Percentiles rank a stretch among this genome's conserved stretches.
These are phyloP conservation scores for Macquaria australasica DNA, from an alignment of 2,113 vertebrate species.

Conservation along the genomic window DNA sequence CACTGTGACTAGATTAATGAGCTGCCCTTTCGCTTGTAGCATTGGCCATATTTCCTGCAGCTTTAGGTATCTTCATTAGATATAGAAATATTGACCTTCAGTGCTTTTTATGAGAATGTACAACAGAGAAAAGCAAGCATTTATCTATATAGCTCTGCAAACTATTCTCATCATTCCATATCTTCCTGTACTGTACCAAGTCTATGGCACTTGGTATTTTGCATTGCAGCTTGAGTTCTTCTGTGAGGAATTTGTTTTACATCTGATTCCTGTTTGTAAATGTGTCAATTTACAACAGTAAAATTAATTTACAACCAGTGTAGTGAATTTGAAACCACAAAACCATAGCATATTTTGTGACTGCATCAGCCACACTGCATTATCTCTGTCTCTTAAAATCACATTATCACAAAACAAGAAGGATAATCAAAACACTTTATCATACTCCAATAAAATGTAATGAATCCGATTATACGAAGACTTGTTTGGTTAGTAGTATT, in stretches of 20 bases:
- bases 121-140: slow-evolving; percentile 84
- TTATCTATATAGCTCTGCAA: slow-evolving; percentile 82
- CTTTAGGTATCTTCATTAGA: slow-evolving; percentile 86
- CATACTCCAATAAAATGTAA: not conserved
- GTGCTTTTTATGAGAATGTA: slow-evolving; percentile 86
- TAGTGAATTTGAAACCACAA: not conserved
- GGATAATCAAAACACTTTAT: not conserved
- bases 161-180: slow-evolving; percentile 78
- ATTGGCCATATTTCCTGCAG: slow-evolving; percentile 84
- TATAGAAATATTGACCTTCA: slow-evolving; percentile 88
- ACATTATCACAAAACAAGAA: slow-evolving; percentile 5
- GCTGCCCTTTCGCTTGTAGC: slow-evolving; percentile 86
- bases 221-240: not conserved
- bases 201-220: not conserved
- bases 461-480: not conserved
- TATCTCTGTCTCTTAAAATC: not conserved
- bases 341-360: not conserved
- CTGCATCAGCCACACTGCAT: not conserved
- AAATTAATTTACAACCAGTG: not conserved
- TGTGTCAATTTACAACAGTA: not conserved
- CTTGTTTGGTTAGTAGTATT: not conserved
- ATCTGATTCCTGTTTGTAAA: not conserved
- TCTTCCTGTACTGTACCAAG: slow-evolving; percentile 24
- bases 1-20: slow-evolving; percentile 85
- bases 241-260: not conserved